These are phyloP conservation scores for Catocala fraxini DNA, from an alignment of 2,888 invertebrate genomes.

Conservation along the genomic window DNA sequence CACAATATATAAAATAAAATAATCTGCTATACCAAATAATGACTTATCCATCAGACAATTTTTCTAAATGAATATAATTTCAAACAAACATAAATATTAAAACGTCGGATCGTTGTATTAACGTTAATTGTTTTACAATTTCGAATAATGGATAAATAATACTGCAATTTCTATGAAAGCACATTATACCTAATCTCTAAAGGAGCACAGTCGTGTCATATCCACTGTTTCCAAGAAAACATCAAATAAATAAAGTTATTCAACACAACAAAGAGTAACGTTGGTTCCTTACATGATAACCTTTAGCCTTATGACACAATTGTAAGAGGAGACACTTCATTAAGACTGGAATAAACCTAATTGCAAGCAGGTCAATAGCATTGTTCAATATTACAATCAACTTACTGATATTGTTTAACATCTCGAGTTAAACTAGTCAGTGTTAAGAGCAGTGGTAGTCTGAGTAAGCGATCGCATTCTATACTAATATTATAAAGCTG, in stretches of 20 bases:
- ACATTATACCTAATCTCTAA: too few species aligned
- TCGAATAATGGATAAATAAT: too few species aligned
- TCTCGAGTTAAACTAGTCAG: neutral
- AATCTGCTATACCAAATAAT: too few species aligned
- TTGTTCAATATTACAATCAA: slow-evolving; percentile 28
- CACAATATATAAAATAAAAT: too few species aligned
- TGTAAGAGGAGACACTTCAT: slow-evolving; percentile 44
- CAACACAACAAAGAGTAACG: slow-evolving; percentile 18
- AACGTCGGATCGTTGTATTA: too few species aligned
- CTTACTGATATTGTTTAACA: neutral
- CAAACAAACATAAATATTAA: too few species aligned
- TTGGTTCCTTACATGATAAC: slow-evolving; percentile 40
- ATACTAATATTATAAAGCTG: too few species aligned
- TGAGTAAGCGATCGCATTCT: too few species aligned
- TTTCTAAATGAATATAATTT: too few species aligned
- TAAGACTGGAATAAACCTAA: slow-evolving; percentile 49
- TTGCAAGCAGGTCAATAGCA: slow-evolving; percentile 50
- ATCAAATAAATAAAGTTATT: slow-evolving; percentile 10
- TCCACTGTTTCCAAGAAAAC: slow-evolving; percentile 1
- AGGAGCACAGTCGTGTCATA: neutral
- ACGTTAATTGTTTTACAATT: too few species aligned
- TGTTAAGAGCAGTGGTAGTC: neutral
- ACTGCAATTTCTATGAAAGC: too few species aligned
- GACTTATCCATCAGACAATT: too few species aligned
- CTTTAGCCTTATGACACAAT: slow-evolving; percentile 43